Base-by-base conservation (phyloP, 2,797 vertebrate genomes). In the Psittacula derbiana region DNA sequence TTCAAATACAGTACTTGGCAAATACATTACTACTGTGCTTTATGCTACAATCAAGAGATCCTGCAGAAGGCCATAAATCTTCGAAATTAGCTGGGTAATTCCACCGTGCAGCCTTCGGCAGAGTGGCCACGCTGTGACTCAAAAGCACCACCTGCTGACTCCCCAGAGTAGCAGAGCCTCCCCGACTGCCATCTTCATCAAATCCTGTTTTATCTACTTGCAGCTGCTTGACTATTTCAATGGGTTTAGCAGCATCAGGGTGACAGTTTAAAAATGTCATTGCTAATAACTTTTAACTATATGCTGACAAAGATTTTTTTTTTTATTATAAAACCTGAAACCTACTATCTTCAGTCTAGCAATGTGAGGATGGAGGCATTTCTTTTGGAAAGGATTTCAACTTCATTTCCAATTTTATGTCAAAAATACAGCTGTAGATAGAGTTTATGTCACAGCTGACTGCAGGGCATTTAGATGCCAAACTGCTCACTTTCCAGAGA, bases 111-210 rank as follows among this genome's bases (percentile, higher is more conserved):
- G 49, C 33, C 61, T 62, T 62, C 19, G 69, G 61, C 64, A 67
- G 66, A 0, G 18, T 25, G 71, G 64, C 25, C 61, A 8, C 0
- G 0, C 33, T 19, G n/a, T 64, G 73, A 87, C 58, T 92, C 89
- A 14, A 80, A 95, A 88, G 96, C 89, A 66, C 82, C 91, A 92
- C 83, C 83, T 90, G 89, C 89, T 93, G 94, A 36, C 73, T 71
- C 60, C 38, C 18, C 24, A 15, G 38, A 6, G 4, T 2, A 52
- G 80, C 92, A 84, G 17, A 65, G 61, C 62, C 47, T 85, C 57
- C 36, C 49, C 16, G 31, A 23, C 57, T 65, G 60, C 57, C 74
- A 25, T 5, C 62, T 62, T 38, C 55, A 3, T 28, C 71, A 36
- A 53, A 61, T 55, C 30, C 2, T n/a, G 10, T 16, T 82, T 60